Evolutionary conservation across 2,888 invertebrate genomes (phyloP), one percentile per base, ranked within the genome.

Genomic region (Nymphalis urticae): DNA sequence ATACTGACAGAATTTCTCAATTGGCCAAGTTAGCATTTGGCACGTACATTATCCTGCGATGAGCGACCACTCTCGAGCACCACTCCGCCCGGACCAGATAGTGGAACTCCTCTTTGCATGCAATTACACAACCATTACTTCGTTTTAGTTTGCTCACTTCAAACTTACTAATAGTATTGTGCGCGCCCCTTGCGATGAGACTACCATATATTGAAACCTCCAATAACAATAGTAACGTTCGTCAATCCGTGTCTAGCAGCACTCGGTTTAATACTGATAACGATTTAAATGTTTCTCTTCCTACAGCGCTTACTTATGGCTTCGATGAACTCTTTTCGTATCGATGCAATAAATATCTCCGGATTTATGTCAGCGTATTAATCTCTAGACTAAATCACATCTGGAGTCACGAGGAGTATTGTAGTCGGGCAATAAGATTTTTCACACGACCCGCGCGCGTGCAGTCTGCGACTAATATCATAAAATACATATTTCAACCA

Each of bases 351-450:
- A 89, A 90, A 90, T 88, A 89, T 83, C 79, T 81, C 82, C 73
- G 85, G 83, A 90, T 90, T 90, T 90, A 90, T 90, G 89, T 89
- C 85, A 85, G 84, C 75, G 82, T 82, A 84, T 84, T 89, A 90
- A 91, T 91, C 91, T 83, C 81, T 80, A 84, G 83, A 85, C 82
- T 81, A 83, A 82, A 90, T 91, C 90, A 83, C 80, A 78, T 81
- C 80, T 79, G 77, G 76, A 87, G 89, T 90, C 91, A 90, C 91
- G 90, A 90, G 82, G 80, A 75, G 85, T 82, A 88, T 87, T 90
- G 87, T 87, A 82, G 84, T 79, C 79, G 79, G 78, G 81, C 83
- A 85, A 85, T 85, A 85, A 81, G 82, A 81, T 83, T 85, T 72
- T 88, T 88, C 88, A 88, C 88, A 87, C 88, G 85, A 84, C 79